These are phyloP conservation scores for Mesorhabditis sp. DNA, from an alignment of 2,888 invertebrate genomes.

Conservation along the genomic window DNA sequence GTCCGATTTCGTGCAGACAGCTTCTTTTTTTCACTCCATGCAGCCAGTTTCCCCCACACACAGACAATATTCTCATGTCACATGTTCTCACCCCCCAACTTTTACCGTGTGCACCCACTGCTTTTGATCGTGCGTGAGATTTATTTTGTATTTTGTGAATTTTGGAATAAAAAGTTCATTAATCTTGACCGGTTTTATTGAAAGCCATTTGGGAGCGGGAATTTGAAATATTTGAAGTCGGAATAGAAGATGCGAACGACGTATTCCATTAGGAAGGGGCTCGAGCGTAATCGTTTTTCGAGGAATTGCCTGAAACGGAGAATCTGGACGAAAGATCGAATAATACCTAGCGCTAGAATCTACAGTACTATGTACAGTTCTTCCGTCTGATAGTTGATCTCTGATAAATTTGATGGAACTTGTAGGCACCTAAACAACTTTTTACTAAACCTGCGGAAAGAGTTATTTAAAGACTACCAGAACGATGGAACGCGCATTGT, in stretches of 20 bases:
- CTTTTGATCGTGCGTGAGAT: too few relatives aligned
- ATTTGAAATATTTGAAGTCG: slow-evolving; percentile 43
- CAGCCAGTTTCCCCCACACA: too few relatives aligned
- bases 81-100: too few relatives aligned
- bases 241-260: slow-evolving; percentile 50
- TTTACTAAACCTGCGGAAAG: neutral
- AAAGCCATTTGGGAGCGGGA: slow-evolving; percentile 37
- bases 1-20: too few relatives aligned
- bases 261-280: slow-evolving; percentile 51
- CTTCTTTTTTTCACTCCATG: too few relatives aligned
- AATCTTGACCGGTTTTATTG: neutral
- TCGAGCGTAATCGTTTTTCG: neutral
- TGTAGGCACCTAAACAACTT: slow-evolving; percentile 29
- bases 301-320: neutral
- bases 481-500: too few relatives aligned
- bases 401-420: slow-evolving; percentile 31
- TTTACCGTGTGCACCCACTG: too few relatives aligned
- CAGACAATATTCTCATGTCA: too few relatives aligned
- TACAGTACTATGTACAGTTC: slow-evolving; percentile 42
- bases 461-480: too few relatives aligned
- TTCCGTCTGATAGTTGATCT: slow-evolving; percentile 29
- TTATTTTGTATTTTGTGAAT: too few relatives aligned
- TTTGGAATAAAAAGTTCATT: too few relatives aligned
- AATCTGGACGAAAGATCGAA: too few relatives aligned
- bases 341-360: slow-evolving; percentile 30